Percentiles rank a stretch among this genome's conserved stretches.
Evolutionary conservation across 2,797 vertebrate genomes (phyloP).

Genomic region (Glossophaga mutica): DNA sequence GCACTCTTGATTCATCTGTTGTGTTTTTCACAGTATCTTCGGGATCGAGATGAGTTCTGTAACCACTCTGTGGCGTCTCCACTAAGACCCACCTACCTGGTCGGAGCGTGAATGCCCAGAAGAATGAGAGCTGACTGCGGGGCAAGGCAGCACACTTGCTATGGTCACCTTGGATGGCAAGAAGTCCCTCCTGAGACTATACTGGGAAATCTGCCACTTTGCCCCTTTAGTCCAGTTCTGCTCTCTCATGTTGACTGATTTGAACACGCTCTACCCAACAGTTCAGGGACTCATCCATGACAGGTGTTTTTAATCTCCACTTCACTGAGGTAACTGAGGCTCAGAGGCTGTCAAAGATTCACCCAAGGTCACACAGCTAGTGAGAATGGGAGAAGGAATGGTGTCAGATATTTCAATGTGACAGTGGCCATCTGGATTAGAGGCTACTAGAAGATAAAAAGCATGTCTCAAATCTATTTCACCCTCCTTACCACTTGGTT

Average conservation of each 20-base stretch:
- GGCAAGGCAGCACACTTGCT: fast-evolving
- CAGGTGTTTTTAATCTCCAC: not conserved
- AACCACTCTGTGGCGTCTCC: not conserved
- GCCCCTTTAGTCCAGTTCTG: not conserved
- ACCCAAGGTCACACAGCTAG: not conserved
- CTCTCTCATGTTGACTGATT: not conserved
- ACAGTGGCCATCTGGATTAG: not conserved
- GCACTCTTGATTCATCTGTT: not conserved
- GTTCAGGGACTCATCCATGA: not conserved
- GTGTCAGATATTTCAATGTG: not conserved
- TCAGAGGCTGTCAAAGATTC: not conserved
- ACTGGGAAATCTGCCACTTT: not conserved
- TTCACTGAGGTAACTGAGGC: not conserved
- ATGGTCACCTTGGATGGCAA: too few relatives aligned
- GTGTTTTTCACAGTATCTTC: not conserved
- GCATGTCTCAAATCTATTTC: not conserved
- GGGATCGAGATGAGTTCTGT: not conserved
- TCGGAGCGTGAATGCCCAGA: fast-evolving
- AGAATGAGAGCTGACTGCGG: not conserved
- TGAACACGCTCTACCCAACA: not conserved
- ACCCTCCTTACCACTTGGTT: not conserved
- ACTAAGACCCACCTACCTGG: too few relatives aligned
- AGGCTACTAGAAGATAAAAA: not conserved
- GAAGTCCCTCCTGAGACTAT: not conserved
- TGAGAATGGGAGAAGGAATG: not conserved